Evolutionary conservation across 35 echinoderm and acorn worm species (phyloP), one percentile per base, ranked within the genome.

Genomic region (Patiria miniata): DNA sequence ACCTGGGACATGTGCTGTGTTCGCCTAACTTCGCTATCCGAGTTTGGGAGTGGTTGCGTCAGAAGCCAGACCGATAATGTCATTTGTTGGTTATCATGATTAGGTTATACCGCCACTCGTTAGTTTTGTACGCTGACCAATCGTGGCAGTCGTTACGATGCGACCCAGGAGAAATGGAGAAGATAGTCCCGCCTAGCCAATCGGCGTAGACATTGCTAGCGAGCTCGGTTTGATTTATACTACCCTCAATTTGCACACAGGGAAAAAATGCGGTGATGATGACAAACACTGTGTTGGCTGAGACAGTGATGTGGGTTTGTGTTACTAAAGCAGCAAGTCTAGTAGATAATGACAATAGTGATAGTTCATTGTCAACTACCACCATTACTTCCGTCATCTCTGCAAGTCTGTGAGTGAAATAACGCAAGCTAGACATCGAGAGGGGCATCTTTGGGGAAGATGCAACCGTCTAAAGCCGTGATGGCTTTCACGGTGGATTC

Each of bases 401-500:
- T 30, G 26, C 14, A 26, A 26, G 10, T 32, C 29, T 73, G 65
- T 73, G 65, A 73, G 29, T 30, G 9, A 73, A 73, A 7, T 28
- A 73, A 22, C 14, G 23, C 8, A 6, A 73, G 0, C 22, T 28
- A 73, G 26, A 73, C 8, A 73, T 47, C 42, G 12, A 47, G 19
- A 32, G 65, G 65, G 65, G 34, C 19, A 73, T 73, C 29, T 73
- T 2, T 0, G 9, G 2, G 65, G 65, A 73, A 73, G 65, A 73
- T 73, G 65, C 65, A 73, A 73, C 65, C 65, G 1, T 73, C 65
- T 9, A 73, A 73, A 84, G 26, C 82, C 36, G 57, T 58, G 8
- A 84, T 84, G 82, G 82, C 82, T 8, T 84, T 84, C 38, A 84
- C 82, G 33, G 82, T 84, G 30, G 82, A 84, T 39, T 84, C 82